Evolutionary conservation across 2,888 invertebrate genomes (phyloP), one percentile per base, ranked within the genome.

Genomic region (Schizaphis graminum): DNA sequence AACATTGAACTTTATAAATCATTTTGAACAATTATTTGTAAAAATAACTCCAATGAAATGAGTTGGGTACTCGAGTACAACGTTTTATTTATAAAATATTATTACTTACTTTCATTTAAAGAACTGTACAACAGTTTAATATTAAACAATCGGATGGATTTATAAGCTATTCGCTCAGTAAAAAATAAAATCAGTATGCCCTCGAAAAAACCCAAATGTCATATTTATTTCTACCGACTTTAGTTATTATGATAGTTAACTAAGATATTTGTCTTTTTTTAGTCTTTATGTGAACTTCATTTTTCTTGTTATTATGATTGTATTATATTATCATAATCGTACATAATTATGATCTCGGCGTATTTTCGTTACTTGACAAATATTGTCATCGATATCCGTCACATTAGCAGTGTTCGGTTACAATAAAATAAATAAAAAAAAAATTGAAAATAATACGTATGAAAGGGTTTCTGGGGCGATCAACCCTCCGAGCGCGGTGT

Each of bases 361-460:
- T 67, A 61, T 56, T 86, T 57, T 57, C 87, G 49, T 67, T 53
- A 26, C 5, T 89, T 93, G 93, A 93, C 56, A 89, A 89, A 89
- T 93, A 86, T 85, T 91, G 94, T 94, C 94, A 94, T 94, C 94
- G 94, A 91, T 94, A 91, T 67, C 26, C 16, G 86, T 94, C 94
- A 91, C 91, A 91, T 94, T 91, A 94, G 86, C 91, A 16, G 94
- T 44, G 86, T 41, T 94, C 61, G 41, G 94, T 91, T 86, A 94
- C 91, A 53, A 91, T 57, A 85, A 28, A 88, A 89, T 57, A 49
- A 93, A 77, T 84, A 35, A 61, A 47, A 57, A 47, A 8, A 26
- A 47, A 61, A 89, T 44, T 5, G 47, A 89, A 47, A 41, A 56
- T 93, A 85, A 86, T 85, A 41, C 56, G 26, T 56, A 89, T 28